phyloP scores from a whole-genome alignment of 2,888 invertebrate species.

The Notocelia uddmanniana region DNA sequence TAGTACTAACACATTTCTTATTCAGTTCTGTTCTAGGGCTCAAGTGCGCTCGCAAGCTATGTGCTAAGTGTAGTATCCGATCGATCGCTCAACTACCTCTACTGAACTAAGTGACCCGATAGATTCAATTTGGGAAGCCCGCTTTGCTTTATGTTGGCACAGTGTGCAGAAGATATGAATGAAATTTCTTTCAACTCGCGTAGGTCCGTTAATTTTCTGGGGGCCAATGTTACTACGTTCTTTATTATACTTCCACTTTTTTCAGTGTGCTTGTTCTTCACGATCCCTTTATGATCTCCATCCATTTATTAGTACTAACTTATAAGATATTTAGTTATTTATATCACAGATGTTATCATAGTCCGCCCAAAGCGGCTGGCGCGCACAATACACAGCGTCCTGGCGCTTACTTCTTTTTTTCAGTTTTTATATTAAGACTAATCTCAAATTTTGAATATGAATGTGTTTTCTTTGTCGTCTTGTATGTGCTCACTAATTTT shows the following conservation, averaged over 20 bases:
- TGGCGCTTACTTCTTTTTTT: too few species aligned
- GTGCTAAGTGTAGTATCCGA: slow-evolving; percentile 45
- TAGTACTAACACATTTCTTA: slow-evolving; percentile 24
- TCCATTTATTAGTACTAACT: too few species aligned
- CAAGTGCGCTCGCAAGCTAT: slow-evolving; percentile 24
- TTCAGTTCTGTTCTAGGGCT: slow-evolving; percentile 24
- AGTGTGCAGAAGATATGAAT: slow-evolving; percentile 24
- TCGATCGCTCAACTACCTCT: slow-evolving; percentile 49
- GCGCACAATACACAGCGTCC: too few species aligned
- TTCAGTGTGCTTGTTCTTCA: too few species aligned
- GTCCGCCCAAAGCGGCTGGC: too few species aligned
- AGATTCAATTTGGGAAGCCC: slow-evolving; percentile 52
- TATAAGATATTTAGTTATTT: too few species aligned
- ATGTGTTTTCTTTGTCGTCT: too few species aligned
- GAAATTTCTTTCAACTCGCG: background rate
- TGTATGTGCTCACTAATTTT: too few species aligned
- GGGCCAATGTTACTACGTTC: background rate
- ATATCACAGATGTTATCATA: too few species aligned
- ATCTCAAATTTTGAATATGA: too few species aligned
- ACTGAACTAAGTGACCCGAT: slow-evolving; percentile 50
- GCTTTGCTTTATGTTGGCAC: slow-evolving; percentile 48
- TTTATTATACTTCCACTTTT: background rate
- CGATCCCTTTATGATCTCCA: too few species aligned
- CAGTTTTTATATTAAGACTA: too few species aligned
- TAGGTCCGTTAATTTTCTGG: background rate